phyloP scores from a whole-genome alignment of 2,113 vertebrate genomes.

The Ondatra zibethicus region DNA sequence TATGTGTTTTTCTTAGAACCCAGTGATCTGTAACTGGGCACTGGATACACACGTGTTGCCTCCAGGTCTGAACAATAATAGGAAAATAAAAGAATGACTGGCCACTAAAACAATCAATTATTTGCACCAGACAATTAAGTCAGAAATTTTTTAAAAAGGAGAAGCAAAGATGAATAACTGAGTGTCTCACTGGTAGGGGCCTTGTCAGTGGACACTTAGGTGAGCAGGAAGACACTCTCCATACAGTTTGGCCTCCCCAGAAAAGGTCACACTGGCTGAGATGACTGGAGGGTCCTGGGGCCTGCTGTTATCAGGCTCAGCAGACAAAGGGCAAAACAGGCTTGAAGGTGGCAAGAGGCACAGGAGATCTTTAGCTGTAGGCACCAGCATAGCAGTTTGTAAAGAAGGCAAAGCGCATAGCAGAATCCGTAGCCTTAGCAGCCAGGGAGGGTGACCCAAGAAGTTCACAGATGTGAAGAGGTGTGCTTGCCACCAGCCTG shows the following conservation, averaged over 20 bases:
- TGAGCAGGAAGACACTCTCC: background rate
- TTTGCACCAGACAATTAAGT: background rate
- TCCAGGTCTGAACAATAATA: background rate
- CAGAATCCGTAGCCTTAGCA: constrained; percentile 78
- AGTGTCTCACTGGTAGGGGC: background rate
- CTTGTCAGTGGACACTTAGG: background rate
- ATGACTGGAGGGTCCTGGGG: constrained; percentile 70
- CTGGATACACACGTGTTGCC: background rate
- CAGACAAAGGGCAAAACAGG: constrained; percentile 78
- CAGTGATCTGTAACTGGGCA: background rate
- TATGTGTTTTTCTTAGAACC: background rate
- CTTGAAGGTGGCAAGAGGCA: constrained; percentile 66
- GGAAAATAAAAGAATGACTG: background rate
- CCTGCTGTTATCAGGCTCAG: constrained; percentile 64
- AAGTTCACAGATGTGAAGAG: constrained; percentile 81
- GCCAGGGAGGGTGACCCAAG: constrained; percentile 59
- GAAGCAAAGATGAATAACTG: constrained; percentile 48
- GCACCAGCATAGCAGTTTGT: constrained; percentile 39
- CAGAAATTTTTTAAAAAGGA: background rate
- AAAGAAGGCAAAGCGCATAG: constrained; percentile 75
- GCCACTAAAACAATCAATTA: background rate
- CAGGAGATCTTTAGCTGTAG: constrained; percentile 72
- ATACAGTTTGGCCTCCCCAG: background rate
- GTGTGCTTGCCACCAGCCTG: constrained; percentile 43
- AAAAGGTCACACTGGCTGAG: background rate